Base-by-base conservation (phyloP, 2,888 invertebrate genomes). In the Malacosoma neustria region DNA sequence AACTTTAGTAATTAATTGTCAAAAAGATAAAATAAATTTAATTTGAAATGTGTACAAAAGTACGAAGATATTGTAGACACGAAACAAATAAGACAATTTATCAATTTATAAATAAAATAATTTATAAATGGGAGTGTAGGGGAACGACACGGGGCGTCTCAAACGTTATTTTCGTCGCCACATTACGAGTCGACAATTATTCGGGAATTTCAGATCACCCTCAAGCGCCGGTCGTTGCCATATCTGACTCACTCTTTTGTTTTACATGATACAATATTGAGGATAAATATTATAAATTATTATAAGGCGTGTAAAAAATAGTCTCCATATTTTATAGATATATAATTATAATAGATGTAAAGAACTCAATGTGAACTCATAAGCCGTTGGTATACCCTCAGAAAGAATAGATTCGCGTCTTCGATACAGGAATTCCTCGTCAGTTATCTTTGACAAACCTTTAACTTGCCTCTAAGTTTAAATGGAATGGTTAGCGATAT, bases 141-240 rank as follows among this genome's bases (percentile, higher is more conserved):
- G 69, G 71, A 74, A 67, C 72, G 74, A 71, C 69, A 67, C 59
- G 48, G 57, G 45, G 57, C 64, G 67, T 66, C 62, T 69, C 64
- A 49, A 49, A 55, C 57, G 73, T 74, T 82, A 82, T 84, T 82
- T 81, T 73, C 61, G 81, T 80, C 75, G 63, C 65, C 72, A 76
- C 72, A 75, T 75, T 79, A 72, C 70, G 63, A 67, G 72, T 74
- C 79, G 75, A 77, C 80, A 81, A 82, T 82, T 80, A 81, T 81
- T 81, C 68, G 80, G 81, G 80, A 81, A 81, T 82, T 76, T 81
- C 72, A 68, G 81, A 84, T 82, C 82, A 82, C 82, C 82, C 80
- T 66, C 72, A 70, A 71, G 60, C 54, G 51, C 55, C 62, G 65
- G 77, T 82, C 82, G 67, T 80, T 80, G 84, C 65, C 81, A 57